Evolutionary conservation across 2,888 invertebrate species (phyloP), one percentile per base, ranked within the genome.

Genomic region (Zaprionus lineosus): DNA sequence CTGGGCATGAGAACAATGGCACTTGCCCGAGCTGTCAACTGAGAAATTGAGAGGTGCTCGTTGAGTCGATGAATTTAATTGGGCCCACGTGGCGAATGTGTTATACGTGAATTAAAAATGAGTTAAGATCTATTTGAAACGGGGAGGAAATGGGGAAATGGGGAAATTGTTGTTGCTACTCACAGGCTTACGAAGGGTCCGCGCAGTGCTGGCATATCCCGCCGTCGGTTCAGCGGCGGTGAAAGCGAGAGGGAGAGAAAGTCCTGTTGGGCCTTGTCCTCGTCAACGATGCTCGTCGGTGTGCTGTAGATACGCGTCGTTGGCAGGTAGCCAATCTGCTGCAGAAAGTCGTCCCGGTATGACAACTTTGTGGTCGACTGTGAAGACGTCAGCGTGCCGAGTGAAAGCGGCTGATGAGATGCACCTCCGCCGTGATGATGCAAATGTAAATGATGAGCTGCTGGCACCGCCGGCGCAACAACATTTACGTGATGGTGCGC

Each of bases 181-280:
- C 70, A 90, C 90, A 90, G 83, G 63, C 90, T 90, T 44, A 90
- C 88, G 56, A 89, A 90, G 43, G 89, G 88, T 64, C 90, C 90
- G 59, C 89, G 79, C 43, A 90, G 64, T 9, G 90, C 89, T 36
- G 90, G 90, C 90, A 90, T 90, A 52, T 89, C 89, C 51, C 89
- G 86, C 14, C 90, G 86, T 16, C 90, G 88, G 77, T 88, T 90
- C 55, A 90, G 74, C 36, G 90, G 90, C 53, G 90, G 90, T 31
- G 90, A 90, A 68, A 90, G 81, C 26, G 90, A 90, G 50, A 90
- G 67, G 43, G 90, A 90, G 59, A 90, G 75, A 64, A 89, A 90
- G 53, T 90, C 89, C 77, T 90, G 90, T 67, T 89, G 90, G 2
- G 87, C 82, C 55, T 86, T 87, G 65, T 88, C 89, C 76, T 89